A percentile compares a stretch with the other conserved stretches of the same genome.
Conservation (phyloP, 2,888 invertebrate species). For the Macaria notata region DNA sequence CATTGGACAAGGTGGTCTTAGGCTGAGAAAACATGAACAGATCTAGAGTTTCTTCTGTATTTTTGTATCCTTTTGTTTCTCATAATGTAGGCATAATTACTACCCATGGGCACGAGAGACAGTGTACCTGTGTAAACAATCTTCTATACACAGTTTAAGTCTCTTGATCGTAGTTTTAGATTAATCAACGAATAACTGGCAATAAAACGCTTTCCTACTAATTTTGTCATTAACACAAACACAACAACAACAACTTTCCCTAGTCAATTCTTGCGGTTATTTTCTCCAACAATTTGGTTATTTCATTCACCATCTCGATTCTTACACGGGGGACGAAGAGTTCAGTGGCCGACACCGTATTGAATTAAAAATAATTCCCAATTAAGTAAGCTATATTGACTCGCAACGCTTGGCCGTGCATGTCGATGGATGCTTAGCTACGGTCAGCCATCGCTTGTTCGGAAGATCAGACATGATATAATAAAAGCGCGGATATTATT, state of each 20-base stretch:
- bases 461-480: neutral
- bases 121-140: too few relatives aligned
- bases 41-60: too few relatives aligned
- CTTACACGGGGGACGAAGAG: constrained; percentile 4
- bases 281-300: neutral
- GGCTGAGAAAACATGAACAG: neutral
- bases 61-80: too few relatives aligned
- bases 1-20: constrained; percentile 37
- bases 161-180: too few relatives aligned
- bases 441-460: constrained; percentile 16
- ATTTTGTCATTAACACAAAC: too few relatives aligned
- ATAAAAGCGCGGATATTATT: too few relatives aligned
- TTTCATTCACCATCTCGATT: neutral
- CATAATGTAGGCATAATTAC: too few relatives aligned
- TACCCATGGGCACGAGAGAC: too few relatives aligned
- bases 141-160: too few relatives aligned
- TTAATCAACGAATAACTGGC: too few relatives aligned
- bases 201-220: too few relatives aligned
- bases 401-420: constrained; percentile 45
- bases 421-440: constrained; percentile 34
- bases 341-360: constrained; percentile 34
- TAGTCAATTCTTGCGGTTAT: neutral
- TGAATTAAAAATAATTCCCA: constrained; percentile 50
- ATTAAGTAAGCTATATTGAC: constrained; percentile 46
- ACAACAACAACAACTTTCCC: neutral